Conservation (phyloP, 2,888 invertebrate genomes). For the Lagria hirta region DNA sequence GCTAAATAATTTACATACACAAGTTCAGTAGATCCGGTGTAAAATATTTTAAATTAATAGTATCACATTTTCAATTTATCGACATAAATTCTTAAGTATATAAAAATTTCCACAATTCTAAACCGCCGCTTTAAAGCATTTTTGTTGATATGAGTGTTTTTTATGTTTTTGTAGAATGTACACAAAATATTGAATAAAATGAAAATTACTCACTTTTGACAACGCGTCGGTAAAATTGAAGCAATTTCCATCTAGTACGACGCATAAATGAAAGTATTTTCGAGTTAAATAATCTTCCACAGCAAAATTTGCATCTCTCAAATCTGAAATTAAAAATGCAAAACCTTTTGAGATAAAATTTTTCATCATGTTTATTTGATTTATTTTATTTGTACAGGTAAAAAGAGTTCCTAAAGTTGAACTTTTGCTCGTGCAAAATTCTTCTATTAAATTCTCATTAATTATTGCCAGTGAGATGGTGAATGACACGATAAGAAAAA, state of each 20-base stretch:
- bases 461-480: no score
- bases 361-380: constrained; percentile 5
- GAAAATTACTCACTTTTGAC: no score
- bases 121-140: no score
- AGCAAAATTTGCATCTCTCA: neutral
- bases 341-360: constrained; percentile 11
- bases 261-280: constrained; percentile 20
- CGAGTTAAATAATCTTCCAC: constrained; percentile 5
- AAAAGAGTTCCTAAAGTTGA: constrained; percentile 7
- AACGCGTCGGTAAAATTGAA: constrained; percentile 13
- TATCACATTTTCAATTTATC: no score
- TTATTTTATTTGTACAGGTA: constrained; percentile 4
- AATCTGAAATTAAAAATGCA: constrained; percentile 5
- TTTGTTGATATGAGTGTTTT: no score
- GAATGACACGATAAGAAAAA: constrained; percentile 1
- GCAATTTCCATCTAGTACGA: constrained; percentile 31
- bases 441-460: neutral
- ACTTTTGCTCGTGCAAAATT: constrained; percentile 8
- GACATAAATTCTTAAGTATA: no score
- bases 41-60: no score
- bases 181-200: constrained; percentile 1
- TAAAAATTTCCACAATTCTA: no score
- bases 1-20: no score
- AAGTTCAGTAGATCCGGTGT: no score
- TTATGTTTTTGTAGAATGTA: constrained; percentile 1